Percentiles rank a stretch among this genome's conserved stretches.
These are phyloP conservation scores for Latrodectus hesperus DNA, from an alignment of 2,888 invertebrate genomes.

Conservation along the genomic window DNA sequence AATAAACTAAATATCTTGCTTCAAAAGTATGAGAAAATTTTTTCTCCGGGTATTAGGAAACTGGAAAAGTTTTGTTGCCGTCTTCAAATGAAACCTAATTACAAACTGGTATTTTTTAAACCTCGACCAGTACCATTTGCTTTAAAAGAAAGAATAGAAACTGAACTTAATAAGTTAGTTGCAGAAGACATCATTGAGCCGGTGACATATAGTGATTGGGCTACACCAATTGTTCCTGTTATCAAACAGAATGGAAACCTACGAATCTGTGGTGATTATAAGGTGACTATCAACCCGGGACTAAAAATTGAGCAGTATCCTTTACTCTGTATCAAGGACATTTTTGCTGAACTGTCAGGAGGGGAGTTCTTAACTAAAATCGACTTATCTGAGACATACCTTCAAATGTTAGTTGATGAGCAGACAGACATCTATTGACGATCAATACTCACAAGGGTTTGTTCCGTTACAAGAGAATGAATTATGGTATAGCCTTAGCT, in stretches of 20 bases:
- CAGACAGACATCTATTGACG: slow-evolving; percentile 71
- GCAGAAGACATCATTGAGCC: slow-evolving; percentile 50
- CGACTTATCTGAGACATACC: no score
- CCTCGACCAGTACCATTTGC: slow-evolving; percentile 52
- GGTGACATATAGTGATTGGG: slow-evolving; percentile 46
- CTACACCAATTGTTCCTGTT: slow-evolving; percentile 39
- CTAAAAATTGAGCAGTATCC: slow-evolving; percentile 72
- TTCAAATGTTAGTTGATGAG: no score
- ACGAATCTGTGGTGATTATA: slow-evolving; percentile 74
- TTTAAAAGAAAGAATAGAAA: slow-evolving; percentile 51
- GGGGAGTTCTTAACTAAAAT: no score
- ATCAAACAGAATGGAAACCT: slow-evolving; percentile 58
- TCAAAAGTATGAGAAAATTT: slow-evolving; percentile 48
- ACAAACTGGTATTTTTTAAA: slow-evolving; percentile 55
- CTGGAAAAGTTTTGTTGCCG: slow-evolving; percentile 55
- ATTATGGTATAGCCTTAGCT: slow-evolving; percentile 74
- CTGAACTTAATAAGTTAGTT: slow-evolving; percentile 44
- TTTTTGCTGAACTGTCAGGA: slow-evolving; percentile 72
- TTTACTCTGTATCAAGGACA: slow-evolving; percentile 72
- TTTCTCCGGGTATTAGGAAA: slow-evolving; percentile 49
- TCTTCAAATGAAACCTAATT: slow-evolving; percentile 56
- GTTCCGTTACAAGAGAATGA: slow-evolving; percentile 71
- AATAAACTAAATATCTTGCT: slow-evolving; percentile 53
- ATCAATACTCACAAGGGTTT: slow-evolving; percentile 72
- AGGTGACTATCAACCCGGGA: slow-evolving; percentile 71